Evolutionary conservation across 2,797 vertebrate species (phyloP).

Genomic region (Coregonus sp.): DNA sequence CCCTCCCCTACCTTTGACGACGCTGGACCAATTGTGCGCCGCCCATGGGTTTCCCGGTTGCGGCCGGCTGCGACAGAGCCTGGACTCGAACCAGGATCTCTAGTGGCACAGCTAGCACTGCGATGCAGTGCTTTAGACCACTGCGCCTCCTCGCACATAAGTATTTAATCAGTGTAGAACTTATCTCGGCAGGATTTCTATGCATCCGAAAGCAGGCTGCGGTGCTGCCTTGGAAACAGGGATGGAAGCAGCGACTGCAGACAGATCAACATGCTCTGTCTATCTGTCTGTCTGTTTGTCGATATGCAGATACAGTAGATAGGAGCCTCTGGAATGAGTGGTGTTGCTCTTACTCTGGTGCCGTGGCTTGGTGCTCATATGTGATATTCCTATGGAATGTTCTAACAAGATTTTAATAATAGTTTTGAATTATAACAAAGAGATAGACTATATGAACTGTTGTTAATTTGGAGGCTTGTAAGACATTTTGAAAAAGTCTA

Average conservation of each 20-base stretch:
- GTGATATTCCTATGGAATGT: neutral
- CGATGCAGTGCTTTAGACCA: too few relatives aligned
- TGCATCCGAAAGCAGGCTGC: conserved; percentile 79
- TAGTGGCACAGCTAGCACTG: too few relatives aligned
- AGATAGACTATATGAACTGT: neutral
- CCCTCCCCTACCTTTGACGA: too few relatives aligned
- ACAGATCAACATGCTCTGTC: conserved; percentile 11
- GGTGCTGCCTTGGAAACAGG: conserved; percentile 63
- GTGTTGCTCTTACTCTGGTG: neutral
- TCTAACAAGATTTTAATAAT: neutral
- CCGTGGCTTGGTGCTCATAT: neutral
- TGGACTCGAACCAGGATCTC: too few relatives aligned
- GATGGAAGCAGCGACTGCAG: conserved; percentile 35
- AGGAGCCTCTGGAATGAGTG: neutral
- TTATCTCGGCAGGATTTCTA: conserved; percentile 73
- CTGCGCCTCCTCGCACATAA: conserved; percentile 56
- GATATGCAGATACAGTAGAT: conserved; percentile 26
- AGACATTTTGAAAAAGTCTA: too few relatives aligned
- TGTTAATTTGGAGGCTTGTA: neutral
- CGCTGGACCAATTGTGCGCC: too few relatives aligned
- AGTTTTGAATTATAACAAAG: neutral
- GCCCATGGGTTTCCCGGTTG: too few relatives aligned
- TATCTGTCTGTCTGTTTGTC: neutral
- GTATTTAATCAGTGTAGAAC: conserved; percentile 73
- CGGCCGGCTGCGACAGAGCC: too few relatives aligned